phyloP scores from a whole-genome alignment of 1,140 invertebrate species.

The Gyrodactylus bullatarudis region DNA sequence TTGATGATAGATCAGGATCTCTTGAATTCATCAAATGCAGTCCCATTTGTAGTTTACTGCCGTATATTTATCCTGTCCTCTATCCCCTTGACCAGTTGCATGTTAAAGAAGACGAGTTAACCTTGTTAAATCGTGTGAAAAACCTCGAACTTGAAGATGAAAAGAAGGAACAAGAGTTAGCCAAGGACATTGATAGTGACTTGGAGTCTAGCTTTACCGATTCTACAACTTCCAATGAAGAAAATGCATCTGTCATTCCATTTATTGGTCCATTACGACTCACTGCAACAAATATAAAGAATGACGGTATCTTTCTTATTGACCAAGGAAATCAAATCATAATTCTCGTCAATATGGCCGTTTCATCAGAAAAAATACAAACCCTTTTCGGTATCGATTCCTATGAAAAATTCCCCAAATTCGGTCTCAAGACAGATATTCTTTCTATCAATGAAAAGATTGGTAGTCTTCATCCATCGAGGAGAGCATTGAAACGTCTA shows the following conservation, averaged over 20 bases:
- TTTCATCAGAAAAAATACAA: background rate
- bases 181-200: background rate
- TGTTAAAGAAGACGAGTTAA: background rate
- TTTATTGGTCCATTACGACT: background rate
- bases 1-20: background rate
- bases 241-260: background rate
- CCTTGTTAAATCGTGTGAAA: background rate
- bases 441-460: background rate
- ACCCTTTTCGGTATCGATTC: background rate
- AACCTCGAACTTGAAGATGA: background rate
- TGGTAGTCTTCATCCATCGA: background rate
- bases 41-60: background rate
- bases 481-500: background rate
- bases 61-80: slow-evolving; percentile 6
- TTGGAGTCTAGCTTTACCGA: background rate
- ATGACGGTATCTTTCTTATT: background rate
- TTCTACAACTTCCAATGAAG: background rate
- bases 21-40: background rate
- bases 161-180: background rate
- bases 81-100: slow-evolving; percentile 1
- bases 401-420: background rate
- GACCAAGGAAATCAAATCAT: background rate
- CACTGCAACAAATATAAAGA: background rate
- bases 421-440: background rate
- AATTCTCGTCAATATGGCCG: background rate